Base-by-base conservation (phyloP, 2,888 invertebrate species). In the Brachypalpus laphriformis region DNA sequence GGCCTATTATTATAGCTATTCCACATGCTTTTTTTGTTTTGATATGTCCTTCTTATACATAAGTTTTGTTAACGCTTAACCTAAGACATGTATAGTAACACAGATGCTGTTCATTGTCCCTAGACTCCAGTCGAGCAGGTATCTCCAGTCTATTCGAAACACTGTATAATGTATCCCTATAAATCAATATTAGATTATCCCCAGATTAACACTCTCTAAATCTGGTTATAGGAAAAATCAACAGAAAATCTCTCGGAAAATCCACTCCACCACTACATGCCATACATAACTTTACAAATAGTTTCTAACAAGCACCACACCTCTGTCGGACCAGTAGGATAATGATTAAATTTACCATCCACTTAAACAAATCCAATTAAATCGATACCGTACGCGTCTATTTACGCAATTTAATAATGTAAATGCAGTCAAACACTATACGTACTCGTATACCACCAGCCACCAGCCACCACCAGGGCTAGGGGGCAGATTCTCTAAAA, bases 301-400 rank as follows among this genome's bases (percentile, higher is more conserved):
- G n/a, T 16, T 49, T 22, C 47, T 4, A 31, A 14, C 2, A 14
- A 47, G 9, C 7, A 14, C 16, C n/a, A 14, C 59, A 2, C 28
- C 7, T 22, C 9, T 34, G 11, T 9, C 63, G 16, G 9, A 20
- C 31, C n/a, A n/a, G 9, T 45, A 45, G 37, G 37, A 61, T 70
- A 56, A 70, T 70, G 76, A 71, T 82, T 76, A 82, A 70, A 76
- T 82, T 82, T 76, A 65, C 82, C 82, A 59, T 71, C 77, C 28
- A 82, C 78, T 82, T 82, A 78, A 82, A 68, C 66, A 82, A 77
- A 82, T 78, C 72, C 72, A 82, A 82, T 82, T 82, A 82, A 82
- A 78, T 82, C 61, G 71, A 82, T 77, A 4, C 82, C 59, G 45
- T 49, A 77, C 51, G 59, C 61, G 82, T 78, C 71, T 76, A 78